Evolutionary conservation across 1,140 invertebrate species (phyloP).

Genomic region (Protaetia brevitarsis): DNA sequence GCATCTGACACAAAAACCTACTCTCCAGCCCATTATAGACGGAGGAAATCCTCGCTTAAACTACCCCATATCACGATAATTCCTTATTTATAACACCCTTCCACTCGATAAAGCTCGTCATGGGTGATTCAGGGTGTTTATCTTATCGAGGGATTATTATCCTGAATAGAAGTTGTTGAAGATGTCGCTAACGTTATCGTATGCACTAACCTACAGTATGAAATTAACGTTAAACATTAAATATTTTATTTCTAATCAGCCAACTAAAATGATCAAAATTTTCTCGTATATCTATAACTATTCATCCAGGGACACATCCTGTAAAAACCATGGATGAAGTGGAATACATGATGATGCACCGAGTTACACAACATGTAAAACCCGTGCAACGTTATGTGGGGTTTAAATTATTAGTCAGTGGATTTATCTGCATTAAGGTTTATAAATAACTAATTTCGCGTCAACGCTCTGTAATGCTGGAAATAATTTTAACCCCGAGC

Average conservation of each 20-base stretch:
- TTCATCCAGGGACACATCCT: too few relatives aligned
- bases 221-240: too few relatives aligned
- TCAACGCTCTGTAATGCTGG: background rate
- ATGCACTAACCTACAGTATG: too few relatives aligned
- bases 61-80: too few relatives aligned
- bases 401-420: too few relatives aligned
- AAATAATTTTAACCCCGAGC: background rate
- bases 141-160: background rate
- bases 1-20: background rate
- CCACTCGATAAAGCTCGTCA: background rate
- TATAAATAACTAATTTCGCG: background rate
- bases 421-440: background rate
- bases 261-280: too few relatives aligned
- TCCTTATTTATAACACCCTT: background rate
- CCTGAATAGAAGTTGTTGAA: background rate
- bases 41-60: background rate
- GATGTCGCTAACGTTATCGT: too few relatives aligned
- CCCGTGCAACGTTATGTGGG: background rate
- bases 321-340: too few relatives aligned
- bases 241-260: too few relatives aligned
- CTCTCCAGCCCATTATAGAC: background rate
- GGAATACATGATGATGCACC: too few relatives aligned
- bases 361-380: too few relatives aligned
- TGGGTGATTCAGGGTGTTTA: background rate
- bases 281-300: too few relatives aligned